Evolutionary conservation across 2,888 invertebrate genomes (phyloP).

Genomic region (Drymonia ruficornis): DNA sequence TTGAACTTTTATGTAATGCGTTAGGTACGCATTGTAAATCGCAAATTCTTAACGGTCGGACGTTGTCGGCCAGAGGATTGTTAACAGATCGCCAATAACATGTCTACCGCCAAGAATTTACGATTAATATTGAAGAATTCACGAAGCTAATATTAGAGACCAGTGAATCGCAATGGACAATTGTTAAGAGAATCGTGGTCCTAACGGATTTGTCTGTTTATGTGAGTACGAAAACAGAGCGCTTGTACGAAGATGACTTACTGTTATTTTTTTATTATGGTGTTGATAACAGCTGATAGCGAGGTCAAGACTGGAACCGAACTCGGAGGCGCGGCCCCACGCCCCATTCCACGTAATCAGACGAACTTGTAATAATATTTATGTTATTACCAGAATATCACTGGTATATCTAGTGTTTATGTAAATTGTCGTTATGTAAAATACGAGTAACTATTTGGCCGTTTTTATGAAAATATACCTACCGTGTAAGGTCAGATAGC

Average conservation of each 20-base stretch:
- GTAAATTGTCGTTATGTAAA: not conserved
- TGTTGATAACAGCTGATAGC: slow-evolving; percentile 4
- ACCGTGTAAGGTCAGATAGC: too few species aligned
- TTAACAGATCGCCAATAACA: too few species aligned
- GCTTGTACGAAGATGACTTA: too few species aligned
- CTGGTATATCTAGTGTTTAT: not conserved
- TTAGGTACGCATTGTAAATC: too few species aligned
- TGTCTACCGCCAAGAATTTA: too few species aligned
- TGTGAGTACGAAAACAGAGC: not conserved
- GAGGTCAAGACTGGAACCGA: slow-evolving; percentile 1
- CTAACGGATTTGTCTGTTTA: not conserved
- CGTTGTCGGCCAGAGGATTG: too few species aligned
- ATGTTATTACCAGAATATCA: not conserved
- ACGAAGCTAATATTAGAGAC: too few species aligned
- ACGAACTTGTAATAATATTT: not conserved
- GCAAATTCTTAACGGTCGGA: too few species aligned
- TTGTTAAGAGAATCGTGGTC: too few species aligned
- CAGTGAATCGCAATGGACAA: too few species aligned
- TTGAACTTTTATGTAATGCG: slow-evolving; percentile 2
- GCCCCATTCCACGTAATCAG: slow-evolving; percentile 5
- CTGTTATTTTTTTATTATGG: not conserved
- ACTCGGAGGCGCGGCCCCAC: slow-evolving; percentile 6
- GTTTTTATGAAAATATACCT: not conserved
- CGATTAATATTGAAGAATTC: too few species aligned
- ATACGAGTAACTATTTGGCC: too few species aligned